Conservation (phyloP, 2,113 vertebrate genomes). For the Halcyon senegalensis region DNA sequence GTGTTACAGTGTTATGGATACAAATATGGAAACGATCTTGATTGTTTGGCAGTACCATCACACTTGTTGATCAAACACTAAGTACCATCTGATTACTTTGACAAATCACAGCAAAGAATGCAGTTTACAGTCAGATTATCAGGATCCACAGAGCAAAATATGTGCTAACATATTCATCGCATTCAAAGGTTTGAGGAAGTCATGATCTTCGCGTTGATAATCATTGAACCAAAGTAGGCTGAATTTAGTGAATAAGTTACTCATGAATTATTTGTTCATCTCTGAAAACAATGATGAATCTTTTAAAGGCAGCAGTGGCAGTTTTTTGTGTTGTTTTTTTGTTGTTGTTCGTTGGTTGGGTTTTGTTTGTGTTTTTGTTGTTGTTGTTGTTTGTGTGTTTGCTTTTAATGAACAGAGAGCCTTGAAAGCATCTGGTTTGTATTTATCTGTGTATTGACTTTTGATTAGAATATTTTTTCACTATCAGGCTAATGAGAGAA, state of each 20-base stretch:
- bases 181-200: conserved; percentile 40
- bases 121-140: conserved; percentile 44
- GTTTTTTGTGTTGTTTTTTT: no score
- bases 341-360: background rate
- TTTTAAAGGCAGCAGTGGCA: conserved; percentile 3
- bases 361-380: no score
- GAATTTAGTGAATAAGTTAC: conserved; percentile 36
- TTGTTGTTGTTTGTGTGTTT: background rate
- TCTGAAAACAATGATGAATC: conserved; percentile 51
- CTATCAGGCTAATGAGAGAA: background rate
- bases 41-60: conserved; percentile 26
- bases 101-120: conserved; percentile 47
- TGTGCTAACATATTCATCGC: conserved; percentile 28
- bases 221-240: conserved; percentile 26
- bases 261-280: conserved; percentile 52
- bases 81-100: conserved; percentile 42
- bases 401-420: conserved; percentile 5
- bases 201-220: conserved; percentile 30
- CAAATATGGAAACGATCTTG: background rate
- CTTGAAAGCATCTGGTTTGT: conserved; percentile 6
- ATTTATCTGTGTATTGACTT: background rate
- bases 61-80: conserved; percentile 24
- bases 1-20: conserved; percentile 24
- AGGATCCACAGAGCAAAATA: conserved; percentile 49
- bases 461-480: background rate